phyloP scores from a whole-genome alignment of 2,888 invertebrate species.

The Encarsia formosa region DNA sequence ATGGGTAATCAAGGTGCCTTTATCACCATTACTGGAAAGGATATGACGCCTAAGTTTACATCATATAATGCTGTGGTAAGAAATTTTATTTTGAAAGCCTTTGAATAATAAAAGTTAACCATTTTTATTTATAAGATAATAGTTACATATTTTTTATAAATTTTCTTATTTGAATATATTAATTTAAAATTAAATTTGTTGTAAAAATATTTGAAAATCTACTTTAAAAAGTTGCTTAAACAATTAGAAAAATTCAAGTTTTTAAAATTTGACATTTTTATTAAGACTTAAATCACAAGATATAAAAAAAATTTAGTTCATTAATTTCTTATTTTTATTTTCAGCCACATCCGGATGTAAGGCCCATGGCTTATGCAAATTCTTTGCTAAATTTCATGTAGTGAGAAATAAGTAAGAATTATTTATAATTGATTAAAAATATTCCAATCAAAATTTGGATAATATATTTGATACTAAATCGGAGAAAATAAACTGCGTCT shows the following conservation, averaged over 20 bases:
- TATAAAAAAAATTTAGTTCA: too few relatives aligned
- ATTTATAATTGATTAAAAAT: constrained; percentile 35
- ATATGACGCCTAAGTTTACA: constrained; percentile 85
- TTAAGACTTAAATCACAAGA: too few relatives aligned
- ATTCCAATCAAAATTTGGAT: constrained; percentile 45
- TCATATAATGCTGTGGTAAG: constrained; percentile 94
- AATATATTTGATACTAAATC: constrained; percentile 47
- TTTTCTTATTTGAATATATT: too few relatives aligned
- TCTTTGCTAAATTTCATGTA: constrained; percentile 74
- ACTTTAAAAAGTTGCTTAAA: too few relatives aligned
- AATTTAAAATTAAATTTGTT: too few relatives aligned
- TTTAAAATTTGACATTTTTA: not conserved
- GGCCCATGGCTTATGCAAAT: constrained; percentile 96
- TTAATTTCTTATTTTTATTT: constrained; percentile 49
- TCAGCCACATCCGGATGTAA: constrained; percentile 93
- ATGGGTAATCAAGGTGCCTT: constrained; percentile 99
- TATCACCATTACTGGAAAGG: constrained; percentile 88
- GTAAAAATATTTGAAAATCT: too few relatives aligned
- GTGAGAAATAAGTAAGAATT: constrained; percentile 50
- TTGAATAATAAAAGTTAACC: constrained; percentile 13
- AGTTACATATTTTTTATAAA: too few relatives aligned
- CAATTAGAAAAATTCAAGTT: too few relatives aligned
- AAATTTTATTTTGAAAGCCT: constrained; percentile 32
- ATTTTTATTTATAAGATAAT: too few relatives aligned
- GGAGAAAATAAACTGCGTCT: constrained; percentile 35